These are phyloP conservation scores for Procavia capensis DNA, from an alignment of 2,113 vertebrate species.

Conservation along the genomic window DNA sequence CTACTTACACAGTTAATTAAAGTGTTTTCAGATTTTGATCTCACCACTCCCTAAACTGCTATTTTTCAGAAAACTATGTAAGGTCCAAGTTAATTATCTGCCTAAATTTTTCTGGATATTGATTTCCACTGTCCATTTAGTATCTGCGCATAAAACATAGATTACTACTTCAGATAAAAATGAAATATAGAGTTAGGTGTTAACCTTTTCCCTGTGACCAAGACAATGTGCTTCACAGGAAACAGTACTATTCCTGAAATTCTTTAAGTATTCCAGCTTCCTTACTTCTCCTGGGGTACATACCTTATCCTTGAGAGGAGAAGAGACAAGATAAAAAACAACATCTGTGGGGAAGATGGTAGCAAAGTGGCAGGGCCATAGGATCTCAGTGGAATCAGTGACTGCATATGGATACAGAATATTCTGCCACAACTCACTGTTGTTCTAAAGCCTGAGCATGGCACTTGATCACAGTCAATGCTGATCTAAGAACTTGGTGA, in stretches of 20 bases:
- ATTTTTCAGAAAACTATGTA: neutral
- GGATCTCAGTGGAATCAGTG: neutral
- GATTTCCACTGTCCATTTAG: neutral
- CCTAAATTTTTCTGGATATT: neutral
- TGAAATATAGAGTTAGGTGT: neutral
- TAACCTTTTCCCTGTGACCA: neutral
- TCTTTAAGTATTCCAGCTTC: neutral
- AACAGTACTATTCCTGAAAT: neutral
- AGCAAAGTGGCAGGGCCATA: neutral
- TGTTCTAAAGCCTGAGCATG: neutral
- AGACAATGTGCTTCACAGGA: neutral
- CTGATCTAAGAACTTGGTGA: neutral
- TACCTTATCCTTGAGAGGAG: neutral
- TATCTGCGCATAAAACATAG: neutral
- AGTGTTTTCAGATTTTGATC: neutral
- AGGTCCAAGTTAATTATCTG: constrained; percentile 28
- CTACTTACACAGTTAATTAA: neutral
- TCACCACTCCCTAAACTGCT: neutral
- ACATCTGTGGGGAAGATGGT: neutral
- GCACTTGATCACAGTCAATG: neutral
- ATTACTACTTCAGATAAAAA: neutral
- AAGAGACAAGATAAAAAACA: neutral
- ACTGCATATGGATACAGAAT: neutral
- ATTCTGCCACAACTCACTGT: neutral
- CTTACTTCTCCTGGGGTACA: neutral